Evolutionary conservation across 2,888 invertebrate species (phyloP).

Genomic region (Eupeodes luniger): DNA sequence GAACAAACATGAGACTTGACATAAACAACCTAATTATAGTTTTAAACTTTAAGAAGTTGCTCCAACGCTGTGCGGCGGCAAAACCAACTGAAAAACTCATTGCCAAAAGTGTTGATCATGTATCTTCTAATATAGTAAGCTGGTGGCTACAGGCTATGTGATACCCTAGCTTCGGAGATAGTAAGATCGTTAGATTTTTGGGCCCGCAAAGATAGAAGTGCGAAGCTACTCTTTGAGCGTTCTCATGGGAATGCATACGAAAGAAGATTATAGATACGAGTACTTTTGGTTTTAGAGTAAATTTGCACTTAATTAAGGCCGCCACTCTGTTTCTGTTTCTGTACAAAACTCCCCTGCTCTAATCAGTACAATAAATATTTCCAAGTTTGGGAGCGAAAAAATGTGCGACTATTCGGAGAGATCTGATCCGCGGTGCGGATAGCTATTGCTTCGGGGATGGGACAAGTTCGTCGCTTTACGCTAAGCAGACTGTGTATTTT

Average conservation of each 20-base stretch:
- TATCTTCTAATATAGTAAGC: not conserved
- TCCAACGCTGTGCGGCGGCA: not conserved
- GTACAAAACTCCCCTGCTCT: constrained; percentile 26
- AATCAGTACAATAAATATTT: constrained; percentile 70
- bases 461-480: not conserved
- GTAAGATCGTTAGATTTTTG: constrained; percentile 20
- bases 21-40: constrained; percentile 50
- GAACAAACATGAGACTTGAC: constrained; percentile 54
- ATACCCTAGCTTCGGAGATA: too few relatives aligned
- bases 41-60: constrained; percentile 31
- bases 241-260: constrained; percentile 16
- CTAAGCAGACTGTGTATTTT: constrained; percentile 55
- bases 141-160: not conserved
- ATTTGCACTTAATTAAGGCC: constrained; percentile 72
- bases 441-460: not conserved
- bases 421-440: constrained; percentile 3
- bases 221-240: not conserved
- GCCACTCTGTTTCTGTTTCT: constrained; percentile 18
- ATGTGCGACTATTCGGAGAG: constrained; percentile 13
- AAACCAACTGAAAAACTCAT: not conserved
- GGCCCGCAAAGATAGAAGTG: constrained; percentile 20
- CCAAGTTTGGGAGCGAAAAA: constrained; percentile 59
- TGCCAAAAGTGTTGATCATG: constrained; percentile 27
- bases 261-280: constrained; percentile 11
- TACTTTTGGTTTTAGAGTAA: constrained; percentile 46